Base-by-base conservation (phyloP, 2,888 invertebrate genomes). In the Lacanobia wlatinum region DNA sequence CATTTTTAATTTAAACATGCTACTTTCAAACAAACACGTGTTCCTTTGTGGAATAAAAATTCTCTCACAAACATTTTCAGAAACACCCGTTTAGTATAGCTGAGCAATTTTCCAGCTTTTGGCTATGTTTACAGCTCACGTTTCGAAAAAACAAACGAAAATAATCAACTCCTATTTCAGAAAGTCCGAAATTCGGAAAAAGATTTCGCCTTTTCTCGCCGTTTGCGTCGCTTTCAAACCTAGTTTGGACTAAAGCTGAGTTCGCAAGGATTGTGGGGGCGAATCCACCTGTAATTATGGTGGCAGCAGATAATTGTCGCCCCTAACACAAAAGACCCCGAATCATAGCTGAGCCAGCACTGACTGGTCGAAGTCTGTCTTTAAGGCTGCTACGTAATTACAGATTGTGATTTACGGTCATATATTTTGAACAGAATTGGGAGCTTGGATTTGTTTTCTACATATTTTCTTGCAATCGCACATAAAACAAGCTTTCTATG, bases 221-320 rank as follows among this genome's bases (percentile, higher is more conserved):
- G 48, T 75, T 76, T 61, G 53, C 68, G 34, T 65, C 48, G 69
- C 62, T 75, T 83, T 76, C 63, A 67, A 78, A 70, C 56, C 59
- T 60, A 62, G 72, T 65, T 68, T 71, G 70, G 52, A 65, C 61
- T 65, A 58, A 65, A 82, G 78, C 86, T 83, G 83, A 85, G 70
- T 86, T 60, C 40, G 75, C 80, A 79, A 68, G 69, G 77, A 73
- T 78, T 73, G 80, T 83, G 80, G 84, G 73, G 77, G 83, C 83
- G 71, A 80, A 80, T 77, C 82, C 84, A 80, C 76, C 75, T 80
- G 83, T 82, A 86, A 89, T 88, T 87, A 88, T 82, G 84, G 82
- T 70, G 76, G 76, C 59, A 66, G 69, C 60, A 71, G 85, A 88
- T 88, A 89, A 88, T 90, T 85, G 84, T 82, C 84, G 80, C 73